Base-by-base conservation (phyloP, 2,888 invertebrate genomes). In the Lacanobia oleracea region DNA sequence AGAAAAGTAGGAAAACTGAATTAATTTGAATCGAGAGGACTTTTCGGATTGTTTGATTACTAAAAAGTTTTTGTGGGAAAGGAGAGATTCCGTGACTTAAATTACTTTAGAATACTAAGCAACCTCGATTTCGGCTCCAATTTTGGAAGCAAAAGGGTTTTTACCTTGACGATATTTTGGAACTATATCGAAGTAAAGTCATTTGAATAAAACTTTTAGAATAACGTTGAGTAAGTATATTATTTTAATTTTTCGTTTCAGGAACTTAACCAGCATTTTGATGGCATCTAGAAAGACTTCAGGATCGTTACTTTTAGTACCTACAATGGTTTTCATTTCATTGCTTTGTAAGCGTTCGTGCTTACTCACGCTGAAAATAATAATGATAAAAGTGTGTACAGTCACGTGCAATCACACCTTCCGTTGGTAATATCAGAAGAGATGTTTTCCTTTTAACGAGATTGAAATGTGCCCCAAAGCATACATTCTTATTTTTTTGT, bases 61-160 rank as follows among this genome's bases (percentile, higher is more conserved):
- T 27, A 27, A 45, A n/a, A 78, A 72, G 50, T 78, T 66, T 63
- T 59, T 40, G 56, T 1, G 33, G 4, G 23, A 43, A 72, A 53
- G 45, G 45, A 53, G n/a, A 23, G 27, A 63, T 43, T 59, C 23
- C 43, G 40, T 54, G 50, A 72, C 37, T 78, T 67, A 57, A 59
- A 76, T 66, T 60, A 72, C 62, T 78, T 78, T 53, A 62, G 18
- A 59, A 65, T 53, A 78, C 54, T 43, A 56, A 70, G 50, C 0
- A 37, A 54, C 16, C 23, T 63, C 10, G 21, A 12, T 21, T 37
- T 27, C 21, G 7, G 40, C 14, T 62, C 57, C 10, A 76, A 51
- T 57, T 57, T 8, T 57, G 40, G 14, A 12, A 43, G 3, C 12
- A 43, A 43, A 43, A 4, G 1, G 2, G 43, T 14, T 43, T 43